A percentile compares a stretch with the other conserved stretches of the same genome.
Evolutionary conservation across 2,888 invertebrate species (phyloP).

Genomic region (Hecatera dysodea): DNA sequence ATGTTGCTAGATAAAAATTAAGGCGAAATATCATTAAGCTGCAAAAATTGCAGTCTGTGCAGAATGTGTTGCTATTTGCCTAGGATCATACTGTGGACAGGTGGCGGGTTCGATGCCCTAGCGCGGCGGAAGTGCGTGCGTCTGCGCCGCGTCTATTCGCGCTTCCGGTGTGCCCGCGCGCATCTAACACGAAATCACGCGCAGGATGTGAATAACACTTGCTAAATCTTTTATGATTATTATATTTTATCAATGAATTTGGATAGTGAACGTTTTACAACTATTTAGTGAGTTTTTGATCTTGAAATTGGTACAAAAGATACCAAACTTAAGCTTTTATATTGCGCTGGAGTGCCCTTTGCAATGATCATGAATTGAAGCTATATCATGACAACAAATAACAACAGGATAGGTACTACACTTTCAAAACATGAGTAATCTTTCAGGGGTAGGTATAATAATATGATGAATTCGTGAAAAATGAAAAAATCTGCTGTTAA

Average conservation of each 20-base stretch:
- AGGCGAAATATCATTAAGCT: slow-evolving; percentile 14
- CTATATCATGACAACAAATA: slow-evolving; percentile 29
- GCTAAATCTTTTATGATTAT: slow-evolving; percentile 66
- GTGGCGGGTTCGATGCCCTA: slow-evolving; percentile 86
- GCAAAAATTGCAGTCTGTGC: slow-evolving; percentile 28
- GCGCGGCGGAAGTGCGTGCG: slow-evolving; percentile 88
- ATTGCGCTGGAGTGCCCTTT: slow-evolving; percentile 27
- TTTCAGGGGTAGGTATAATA: neutral
- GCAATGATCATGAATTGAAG: slow-evolving; percentile 37
- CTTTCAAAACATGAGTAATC: neutral
- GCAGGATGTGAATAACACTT: slow-evolving; percentile 67
- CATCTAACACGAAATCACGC: slow-evolving; percentile 77
- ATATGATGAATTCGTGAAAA: neutral
- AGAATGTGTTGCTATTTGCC: slow-evolving; percentile 60
- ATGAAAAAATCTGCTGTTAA: no score
- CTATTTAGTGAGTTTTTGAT: slow-evolving; percentile 3
- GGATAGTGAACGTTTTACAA: slow-evolving; percentile 10
- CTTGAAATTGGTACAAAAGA: slow-evolving; percentile 8
- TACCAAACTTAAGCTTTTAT: slow-evolving; percentile 11
- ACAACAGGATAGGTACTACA: neutral
- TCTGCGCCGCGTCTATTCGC: slow-evolving; percentile 89
- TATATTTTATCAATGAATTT: slow-evolving; percentile 53
- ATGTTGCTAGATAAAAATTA: neutral
- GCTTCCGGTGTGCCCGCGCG: slow-evolving; percentile 84
- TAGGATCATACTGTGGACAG: slow-evolving; percentile 76